Base-by-base conservation (phyloP, 2,888 invertebrate species). In the Amphipyra tragopoginis region DNA sequence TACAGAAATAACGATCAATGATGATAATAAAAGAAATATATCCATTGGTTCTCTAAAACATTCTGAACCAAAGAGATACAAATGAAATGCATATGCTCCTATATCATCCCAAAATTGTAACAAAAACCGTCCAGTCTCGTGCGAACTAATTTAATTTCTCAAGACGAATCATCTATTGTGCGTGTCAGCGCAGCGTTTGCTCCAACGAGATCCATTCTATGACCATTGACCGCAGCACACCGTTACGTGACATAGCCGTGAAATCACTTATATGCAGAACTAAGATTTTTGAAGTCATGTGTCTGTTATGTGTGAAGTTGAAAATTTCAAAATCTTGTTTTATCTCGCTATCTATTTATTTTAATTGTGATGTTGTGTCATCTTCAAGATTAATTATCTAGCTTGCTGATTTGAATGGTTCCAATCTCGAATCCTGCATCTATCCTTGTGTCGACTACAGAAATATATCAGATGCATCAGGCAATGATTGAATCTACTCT, bases 111-210 rank as follows among this genome's bases (percentile, higher is more conserved):
- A 79, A 63, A 67, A 61, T 53, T 52, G 47, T 58, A 72, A 63
- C 57, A 64, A 63, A 60, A 59, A 58, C 47, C 8, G 43, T 1
- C 5, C 53, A 15, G 60, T 61, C 77, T 81, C 87, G 88, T 90
- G 90, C 80, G 90, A 90, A 87, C 73, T 80, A 80, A 83, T 86
- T 82, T 81, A 86, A 85, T 86, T 83, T 84, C 86, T 83, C 83
- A 85, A 83, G 82, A 80, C 86, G 81, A 84, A 84, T 85, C 80
- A 65, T 56, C 86, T 77, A 90, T 90, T 91, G 91, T 91, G 83
- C 87, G 82, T 86, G 83, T 75, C 78, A 78, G 69, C 70, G 68
- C 72, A 71, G 76, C 81, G 82, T 88, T 86, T 75, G 68, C 52
- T 45, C 55, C 76, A 65, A 65, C 65, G 49, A 75, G 79, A 77